Base-by-base conservation (phyloP, 2,113 vertebrate genomes). In the Donacobius atricapilla region DNA sequence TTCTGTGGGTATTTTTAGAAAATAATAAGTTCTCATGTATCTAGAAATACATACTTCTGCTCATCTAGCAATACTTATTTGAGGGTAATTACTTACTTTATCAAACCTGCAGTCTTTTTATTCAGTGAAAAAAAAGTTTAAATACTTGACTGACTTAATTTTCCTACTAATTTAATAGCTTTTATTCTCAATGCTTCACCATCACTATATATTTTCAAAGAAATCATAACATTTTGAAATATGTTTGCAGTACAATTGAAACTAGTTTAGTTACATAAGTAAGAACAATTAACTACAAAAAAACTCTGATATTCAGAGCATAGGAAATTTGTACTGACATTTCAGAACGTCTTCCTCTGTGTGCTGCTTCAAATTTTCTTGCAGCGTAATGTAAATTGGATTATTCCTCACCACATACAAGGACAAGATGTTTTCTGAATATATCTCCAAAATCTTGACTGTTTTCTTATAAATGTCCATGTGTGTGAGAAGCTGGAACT, bases 401-500 rank as follows among this genome's bases (percentile, higher is more conserved):
- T 97, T 98, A 89, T 97, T 90, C 84, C 78, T 96, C 90, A 94
- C 89, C 47, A 77, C 94, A 66, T 96, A 85, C 53, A 96, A 87
- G 77, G 97, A 90, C 80, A 98, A 45, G 94, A 97, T 97, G 44
- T 96, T 97, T 94, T 98, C 97, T 47, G 98, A 97, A 73, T 98
- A 97, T 57, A 81, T 92, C 95, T 98, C 98, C 97, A 98, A 95
- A 94, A 98, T 97, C 61, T 97, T 82, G 25, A 57, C 91, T 87
- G 91, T 97, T 97, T 96, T 98, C 90, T 97, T 97, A 70, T 92
- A 97, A 91, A 98, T 94, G 83, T 98, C 97, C 84, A 39, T 95
- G n/a, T 93, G 96, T 53, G 96, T 98, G 65, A 98, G 97, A 87
- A 98, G 93, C 56, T 97, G 96, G 93, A 98, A 97, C 95, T 98